Percentiles rank a stretch among this genome's conserved stretches.
Evolutionary conservation across 2,113 vertebrate genomes (phyloP).

Genomic region (Scopus umbretta): DNA sequence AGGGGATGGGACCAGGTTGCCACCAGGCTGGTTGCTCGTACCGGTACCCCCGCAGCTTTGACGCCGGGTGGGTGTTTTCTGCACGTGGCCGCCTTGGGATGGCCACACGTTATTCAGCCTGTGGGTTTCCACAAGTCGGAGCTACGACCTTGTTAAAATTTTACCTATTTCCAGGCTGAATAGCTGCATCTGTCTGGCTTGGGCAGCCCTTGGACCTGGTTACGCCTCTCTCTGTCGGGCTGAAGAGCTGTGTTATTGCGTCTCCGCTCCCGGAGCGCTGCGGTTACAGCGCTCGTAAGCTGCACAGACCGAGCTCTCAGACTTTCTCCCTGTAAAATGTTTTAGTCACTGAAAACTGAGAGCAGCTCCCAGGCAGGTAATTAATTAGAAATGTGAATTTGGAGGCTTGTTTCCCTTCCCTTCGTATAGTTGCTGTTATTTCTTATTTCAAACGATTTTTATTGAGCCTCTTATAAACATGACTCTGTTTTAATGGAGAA

Average conservation of each 20-base stretch:
- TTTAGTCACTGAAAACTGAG: background rate
- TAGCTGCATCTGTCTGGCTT: background rate
- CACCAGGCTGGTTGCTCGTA: accelerated
- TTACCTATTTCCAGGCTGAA: background rate
- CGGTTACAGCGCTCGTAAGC: background rate
- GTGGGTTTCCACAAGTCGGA: background rate
- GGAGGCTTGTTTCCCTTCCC: background rate
- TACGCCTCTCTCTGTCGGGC: background rate
- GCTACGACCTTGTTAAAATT: background rate
- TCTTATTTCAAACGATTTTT: background rate
- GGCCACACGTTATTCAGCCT: background rate
- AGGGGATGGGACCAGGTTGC: background rate
- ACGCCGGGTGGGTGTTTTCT: background rate
- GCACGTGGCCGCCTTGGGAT: background rate
- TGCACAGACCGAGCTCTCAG: background rate
- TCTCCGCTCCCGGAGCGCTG: background rate
- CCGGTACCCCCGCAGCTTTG: background rate
- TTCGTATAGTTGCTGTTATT: background rate
- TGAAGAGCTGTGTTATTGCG: background rate
- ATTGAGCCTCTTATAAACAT: background rate
- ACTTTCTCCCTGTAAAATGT: background rate
- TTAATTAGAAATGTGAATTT: conserved; percentile 2
- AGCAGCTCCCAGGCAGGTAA: conserved; percentile 20
- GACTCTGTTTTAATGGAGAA: background rate
- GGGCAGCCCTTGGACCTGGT: background rate